Percentiles rank a stretch among this genome's conserved stretches.
phyloP scores from a whole-genome alignment of 2,113 vertebrate genomes.

The Corythoichthys haematopterus region DNA sequence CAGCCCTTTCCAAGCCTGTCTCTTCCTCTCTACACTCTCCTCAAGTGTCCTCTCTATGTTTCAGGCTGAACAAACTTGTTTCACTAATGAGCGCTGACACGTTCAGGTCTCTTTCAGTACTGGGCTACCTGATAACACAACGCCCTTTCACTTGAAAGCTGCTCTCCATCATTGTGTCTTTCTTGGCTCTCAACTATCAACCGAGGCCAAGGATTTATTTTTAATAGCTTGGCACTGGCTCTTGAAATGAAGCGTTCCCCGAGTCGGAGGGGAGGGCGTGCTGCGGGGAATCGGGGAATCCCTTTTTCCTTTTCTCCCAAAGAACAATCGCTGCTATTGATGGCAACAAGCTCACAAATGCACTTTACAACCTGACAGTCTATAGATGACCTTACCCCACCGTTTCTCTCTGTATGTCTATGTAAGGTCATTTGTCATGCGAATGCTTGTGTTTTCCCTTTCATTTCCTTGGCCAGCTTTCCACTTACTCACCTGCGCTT shows the following conservation, averaged over 20 bases:
- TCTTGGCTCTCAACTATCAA: constrained; percentile 22
- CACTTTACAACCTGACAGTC: constrained; percentile 5
- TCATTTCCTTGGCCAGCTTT: neutral
- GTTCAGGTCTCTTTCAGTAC: constrained; percentile 46
- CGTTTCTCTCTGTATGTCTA: neutral
- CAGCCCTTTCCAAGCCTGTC: constrained; percentile 14
- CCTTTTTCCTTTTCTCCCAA: constrained; percentile 19
- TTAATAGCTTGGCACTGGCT: constrained; percentile 38
- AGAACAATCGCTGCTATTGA: constrained; percentile 13
- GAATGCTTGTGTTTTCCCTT: constrained; percentile 7
- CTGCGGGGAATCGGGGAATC: constrained; percentile 2
- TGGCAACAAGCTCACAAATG: constrained; percentile 17
- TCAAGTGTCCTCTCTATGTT: constrained; percentile 18
- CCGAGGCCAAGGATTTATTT: constrained; percentile 34
- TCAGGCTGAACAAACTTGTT: constrained; percentile 53
- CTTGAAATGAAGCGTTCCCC: constrained; percentile 22
- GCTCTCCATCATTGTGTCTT: constrained; percentile 40
- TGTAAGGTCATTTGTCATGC: constrained; percentile 1
- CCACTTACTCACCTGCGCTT: constrained; percentile 16
- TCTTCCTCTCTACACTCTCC: constrained; percentile 14
- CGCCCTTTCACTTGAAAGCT: constrained; percentile 2
- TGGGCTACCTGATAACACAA: constrained; percentile 21
- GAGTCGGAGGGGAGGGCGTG: constrained; percentile 2
- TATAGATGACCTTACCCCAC: constrained; percentile 1
- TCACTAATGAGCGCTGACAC: constrained; percentile 57